Base-by-base conservation (phyloP, 2,113 vertebrate genomes). In the Syrrhaptes paradoxus region DNA sequence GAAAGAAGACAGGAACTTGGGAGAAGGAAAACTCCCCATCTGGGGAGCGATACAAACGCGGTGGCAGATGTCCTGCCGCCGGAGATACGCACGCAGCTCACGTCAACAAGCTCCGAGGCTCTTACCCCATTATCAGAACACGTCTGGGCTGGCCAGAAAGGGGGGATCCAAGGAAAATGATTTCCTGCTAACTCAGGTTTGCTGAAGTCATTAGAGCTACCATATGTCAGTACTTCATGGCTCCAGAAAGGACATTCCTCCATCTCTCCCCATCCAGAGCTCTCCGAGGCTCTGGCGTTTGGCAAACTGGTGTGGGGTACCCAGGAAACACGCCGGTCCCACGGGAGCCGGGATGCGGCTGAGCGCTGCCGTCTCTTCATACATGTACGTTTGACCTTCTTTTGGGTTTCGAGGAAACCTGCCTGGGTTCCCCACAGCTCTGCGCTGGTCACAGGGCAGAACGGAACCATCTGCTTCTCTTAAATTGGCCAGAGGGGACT, bases 221-320 rank as follows among this genome's bases (percentile, higher is more conserved):
- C 20, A 11, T 0, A 0, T 31, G 59, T 59, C 1, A 0, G 52
- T 16, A 6, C 18, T 61, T 79, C 0, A 17, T 1, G 3, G 65
- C 52, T 78, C 54, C 62, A 77, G 62, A 76, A 59, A 75, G 31
- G 67, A 73, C 1, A 0, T 17, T 73, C 65, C 71, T 74, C 51
- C 32, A 59, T 26, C n/a, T 85, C 55, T 48, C 5, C 3, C 19
- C 55, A 57, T 1, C 34, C 6, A 6, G 22, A 63, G 62, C 25
- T 43, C 49, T 68, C 41, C 11, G 0, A 49, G n/a, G 58, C 17
- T 49, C 26, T 8, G 22, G 51, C 1, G 3, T 31, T 36, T 32
- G 41, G 41, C 34, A 87, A 43, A 32, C 1, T 19, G 21, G 15
- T 41, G 41, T 34, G 43, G 34, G 32, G 43, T 41, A n/a, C 20